phyloP scores from a whole-genome alignment of 2,113 vertebrate species.

The Chaetodon trifascialis region DNA sequence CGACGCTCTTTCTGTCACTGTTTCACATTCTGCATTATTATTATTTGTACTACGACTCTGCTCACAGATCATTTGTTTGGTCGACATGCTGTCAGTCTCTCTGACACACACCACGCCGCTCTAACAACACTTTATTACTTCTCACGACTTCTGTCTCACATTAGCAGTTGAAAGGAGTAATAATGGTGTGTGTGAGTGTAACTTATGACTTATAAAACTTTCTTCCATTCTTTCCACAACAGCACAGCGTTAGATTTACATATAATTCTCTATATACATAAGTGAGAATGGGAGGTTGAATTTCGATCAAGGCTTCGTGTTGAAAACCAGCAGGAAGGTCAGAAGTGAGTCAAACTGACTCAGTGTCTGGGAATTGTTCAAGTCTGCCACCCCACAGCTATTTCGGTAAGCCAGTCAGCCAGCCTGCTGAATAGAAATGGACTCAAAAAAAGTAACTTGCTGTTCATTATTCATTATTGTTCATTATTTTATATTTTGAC shows the following conservation, averaged over 20 bases:
- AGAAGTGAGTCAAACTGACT: background rate
- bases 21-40: background rate
- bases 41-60: background rate
- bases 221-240: background rate
- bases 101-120: background rate
- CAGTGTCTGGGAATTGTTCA: background rate
- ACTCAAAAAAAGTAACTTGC: background rate
- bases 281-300: background rate
- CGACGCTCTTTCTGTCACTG: background rate
- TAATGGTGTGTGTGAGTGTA: background rate
- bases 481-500: slow-evolving; percentile 16
- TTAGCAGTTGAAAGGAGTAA: background rate
- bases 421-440: background rate
- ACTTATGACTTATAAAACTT: background rate
- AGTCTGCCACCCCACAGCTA: background rate
- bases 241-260: background rate
- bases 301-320: background rate
- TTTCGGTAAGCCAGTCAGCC: background rate
- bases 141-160: slow-evolving; percentile 8
- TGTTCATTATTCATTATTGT: slow-evolving; percentile 2
- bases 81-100: slow-evolving; percentile 3
- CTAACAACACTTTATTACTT: background rate
- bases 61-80: background rate
- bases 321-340: slow-evolving; percentile 14
- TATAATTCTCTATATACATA: background rate